phyloP scores from a whole-genome alignment of 2,888 invertebrate species.

The Cyaniris semiargus region DNA sequence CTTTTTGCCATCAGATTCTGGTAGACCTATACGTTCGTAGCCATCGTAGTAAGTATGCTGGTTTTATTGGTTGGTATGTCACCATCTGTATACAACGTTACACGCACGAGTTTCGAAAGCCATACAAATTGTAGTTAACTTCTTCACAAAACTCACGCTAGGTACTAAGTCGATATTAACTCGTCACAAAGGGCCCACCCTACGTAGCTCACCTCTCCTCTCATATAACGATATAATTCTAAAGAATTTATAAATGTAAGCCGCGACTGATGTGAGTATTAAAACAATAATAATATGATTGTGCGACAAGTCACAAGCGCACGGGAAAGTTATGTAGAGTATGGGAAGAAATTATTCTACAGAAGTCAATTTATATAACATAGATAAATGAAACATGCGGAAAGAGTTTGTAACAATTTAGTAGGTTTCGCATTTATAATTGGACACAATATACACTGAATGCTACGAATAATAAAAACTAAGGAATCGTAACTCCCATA shows the following conservation, averaged over 20 bases:
- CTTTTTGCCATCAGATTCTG: too few relatives aligned
- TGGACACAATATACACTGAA: too few relatives aligned
- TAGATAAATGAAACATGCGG: too few relatives aligned
- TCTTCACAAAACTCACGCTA: not conserved
- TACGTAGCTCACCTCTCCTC: not conserved
- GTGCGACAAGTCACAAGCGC: conserved; percentile 20
- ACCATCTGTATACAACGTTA: not conserved
- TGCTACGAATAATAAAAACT: too few relatives aligned
- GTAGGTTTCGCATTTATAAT: too few relatives aligned
- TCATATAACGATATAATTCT: conserved; percentile 18
- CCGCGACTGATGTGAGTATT: conserved; percentile 24
- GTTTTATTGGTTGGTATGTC: too few relatives aligned
- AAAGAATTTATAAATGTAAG: conserved; percentile 24
- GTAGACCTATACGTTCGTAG: too few relatives aligned
- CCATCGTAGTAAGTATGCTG: too few relatives aligned
- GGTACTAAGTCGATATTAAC: not conserved
- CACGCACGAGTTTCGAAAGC: too few relatives aligned
- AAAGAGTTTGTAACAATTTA: too few relatives aligned
- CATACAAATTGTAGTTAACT: not conserved
- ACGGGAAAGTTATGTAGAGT: not conserved
- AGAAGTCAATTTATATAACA: too few relatives aligned
- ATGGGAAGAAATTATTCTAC: not conserved
- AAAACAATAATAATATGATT: conserved; percentile 1
- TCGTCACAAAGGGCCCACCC: not conserved
- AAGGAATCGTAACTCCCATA: too few relatives aligned